Evolutionary conservation across 1,140 invertebrate genomes (phyloP).

Genomic region (Dinoponera quadriceps): DNA sequence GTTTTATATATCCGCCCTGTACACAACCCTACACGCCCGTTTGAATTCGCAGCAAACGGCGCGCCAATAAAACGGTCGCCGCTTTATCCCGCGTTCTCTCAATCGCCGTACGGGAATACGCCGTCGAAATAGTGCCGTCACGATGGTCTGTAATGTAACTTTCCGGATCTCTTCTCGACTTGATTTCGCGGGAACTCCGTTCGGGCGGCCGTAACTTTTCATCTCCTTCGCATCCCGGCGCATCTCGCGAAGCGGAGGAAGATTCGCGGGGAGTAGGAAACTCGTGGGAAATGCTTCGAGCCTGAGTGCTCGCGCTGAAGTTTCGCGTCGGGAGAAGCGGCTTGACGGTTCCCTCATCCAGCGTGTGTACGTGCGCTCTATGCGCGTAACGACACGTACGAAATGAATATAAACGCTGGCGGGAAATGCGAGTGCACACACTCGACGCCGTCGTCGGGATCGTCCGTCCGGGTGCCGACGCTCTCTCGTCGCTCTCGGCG

Average conservation of each 20-base stretch:
- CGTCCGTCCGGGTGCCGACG: neutral
- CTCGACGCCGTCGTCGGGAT: neutral
- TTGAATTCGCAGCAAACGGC: neutral
- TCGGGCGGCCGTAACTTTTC: constrained; percentile 38
- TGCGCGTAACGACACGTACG: constrained; percentile 28
- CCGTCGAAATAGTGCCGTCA: neutral
- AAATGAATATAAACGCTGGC: constrained; percentile 52
- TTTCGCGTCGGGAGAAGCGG: neutral
- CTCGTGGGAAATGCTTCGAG: constrained; percentile 16
- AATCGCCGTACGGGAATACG: neutral
- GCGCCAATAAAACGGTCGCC: constrained; percentile 19
- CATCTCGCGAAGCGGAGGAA: neutral
- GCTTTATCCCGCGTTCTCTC: neutral
- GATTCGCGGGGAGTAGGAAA: constrained; percentile 35
- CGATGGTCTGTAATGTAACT: neutral
- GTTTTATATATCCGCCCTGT: neutral
- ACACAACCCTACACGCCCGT: neutral
- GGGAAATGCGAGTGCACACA: constrained; percentile 19
- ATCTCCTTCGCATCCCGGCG: neutral
- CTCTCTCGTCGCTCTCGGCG: neutral
- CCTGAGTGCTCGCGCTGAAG: constrained; percentile 3
- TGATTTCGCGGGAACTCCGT: neutral
- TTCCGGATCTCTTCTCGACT: neutral
- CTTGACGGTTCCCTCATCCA: too few relatives aligned
- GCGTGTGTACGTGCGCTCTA: neutral